Evolutionary conservation across 2,888 invertebrate genomes (phyloP), one percentile per base, ranked within the genome.

Genomic region (Molanna angustata): DNA sequence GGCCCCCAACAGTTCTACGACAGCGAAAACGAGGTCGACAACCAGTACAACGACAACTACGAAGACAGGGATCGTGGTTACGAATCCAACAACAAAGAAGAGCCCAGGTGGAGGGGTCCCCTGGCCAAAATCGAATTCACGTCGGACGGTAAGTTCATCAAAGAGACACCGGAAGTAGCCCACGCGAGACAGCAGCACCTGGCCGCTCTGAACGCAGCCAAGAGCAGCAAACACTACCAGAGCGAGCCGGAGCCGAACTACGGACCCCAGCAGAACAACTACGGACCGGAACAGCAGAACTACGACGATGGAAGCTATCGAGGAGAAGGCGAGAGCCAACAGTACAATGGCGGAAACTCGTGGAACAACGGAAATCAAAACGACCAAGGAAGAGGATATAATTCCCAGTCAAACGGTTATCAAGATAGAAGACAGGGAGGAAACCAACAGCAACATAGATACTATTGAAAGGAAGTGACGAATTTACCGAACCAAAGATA

Each of bases 131-230:
- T 59, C 17, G 54, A 59, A 43, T 56, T 59, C 48, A 59, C 59
- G n/a, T 32, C 33, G 16, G 59, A 59, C 39, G 59, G 59, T n/a
- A 59, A 59, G 37, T 59, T 59, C 56, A 56, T 59, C 27, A 59
- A 56, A 19, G 59, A 59, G 9, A 59, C 59, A 4, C 59, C 59
- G 11, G 59, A 59, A 52, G 59, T 59, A 37, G 43, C 48, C 4
- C 54, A 49, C 22, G 59, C 59, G 13, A 54, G 52, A 35, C 45
- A 53, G 14, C 46, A 51, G 17, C 59, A 59, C 37, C 44, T 59
- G 11, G 59, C 56, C 18, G 59, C 59, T 22, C 22, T 59, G 6
- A 37, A 43, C 3, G 52, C 47, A 9, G 59, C 56, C 37, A 50
- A 48, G 16, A 46, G 56, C 39, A 49, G 47, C 22, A 21, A 45